A percentile compares a stretch with the other conserved stretches of the same genome.
These are phyloP conservation scores for Phalacrocorax brasilianus DNA, from an alignment of 2,113 vertebrate genomes.

Conservation along the genomic window DNA sequence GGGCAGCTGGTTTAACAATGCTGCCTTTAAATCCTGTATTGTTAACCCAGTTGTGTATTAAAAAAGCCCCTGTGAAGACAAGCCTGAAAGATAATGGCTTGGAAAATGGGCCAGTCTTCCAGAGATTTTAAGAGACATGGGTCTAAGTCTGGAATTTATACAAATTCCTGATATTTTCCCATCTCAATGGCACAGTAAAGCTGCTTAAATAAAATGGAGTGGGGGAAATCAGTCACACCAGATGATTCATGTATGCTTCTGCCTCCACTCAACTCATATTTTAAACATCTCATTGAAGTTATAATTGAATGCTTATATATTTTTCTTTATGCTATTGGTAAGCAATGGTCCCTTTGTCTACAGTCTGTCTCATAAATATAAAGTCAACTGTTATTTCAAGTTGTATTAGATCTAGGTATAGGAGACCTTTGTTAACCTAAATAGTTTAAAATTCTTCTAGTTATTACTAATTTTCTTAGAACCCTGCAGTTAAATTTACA, in stretches of 20 bases:
- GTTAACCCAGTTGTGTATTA: not conserved
- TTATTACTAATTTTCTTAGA: constrained; percentile 49
- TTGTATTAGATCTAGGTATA: constrained; percentile 29
- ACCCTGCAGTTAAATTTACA: constrained; percentile 36
- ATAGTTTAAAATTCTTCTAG: constrained; percentile 18
- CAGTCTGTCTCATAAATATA: constrained; percentile 44
- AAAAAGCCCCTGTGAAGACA: not conserved
- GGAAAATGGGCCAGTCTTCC: not conserved
- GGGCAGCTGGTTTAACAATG: not conserved
- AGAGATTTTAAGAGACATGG: not conserved
- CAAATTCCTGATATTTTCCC: not conserved
- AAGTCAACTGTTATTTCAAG: constrained; percentile 33
- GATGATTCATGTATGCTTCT: constrained; percentile 63
- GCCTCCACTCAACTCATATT: constrained; percentile 40
- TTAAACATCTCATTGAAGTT: constrained; percentile 58
- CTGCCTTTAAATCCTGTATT: not conserved
- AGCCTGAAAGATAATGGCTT: not conserved
- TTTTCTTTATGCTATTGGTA: constrained; percentile 47
- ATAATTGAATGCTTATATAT: constrained; percentile 41
- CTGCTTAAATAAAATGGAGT: not conserved
- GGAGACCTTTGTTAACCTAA: constrained; percentile 55
- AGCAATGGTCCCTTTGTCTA: constrained; percentile 58
- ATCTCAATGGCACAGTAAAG: not conserved
- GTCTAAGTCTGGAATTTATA: not conserved
- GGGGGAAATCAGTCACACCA: not conserved